Conservation (phyloP, 23 tunicate species). For the Trididemnum nubilum region DNA sequence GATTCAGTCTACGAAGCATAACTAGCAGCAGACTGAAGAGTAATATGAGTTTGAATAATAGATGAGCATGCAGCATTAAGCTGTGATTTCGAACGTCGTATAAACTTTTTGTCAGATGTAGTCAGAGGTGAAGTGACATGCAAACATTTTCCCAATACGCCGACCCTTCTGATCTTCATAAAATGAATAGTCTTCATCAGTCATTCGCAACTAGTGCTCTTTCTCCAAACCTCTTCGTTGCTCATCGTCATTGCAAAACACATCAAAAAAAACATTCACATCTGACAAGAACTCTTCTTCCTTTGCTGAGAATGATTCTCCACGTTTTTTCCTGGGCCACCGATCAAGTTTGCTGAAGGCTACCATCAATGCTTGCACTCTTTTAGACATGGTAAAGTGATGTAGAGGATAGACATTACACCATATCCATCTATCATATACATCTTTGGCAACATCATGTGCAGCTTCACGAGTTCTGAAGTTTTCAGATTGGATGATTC, state of each 20-base stretch:
- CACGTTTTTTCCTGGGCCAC: constrained; percentile 3
- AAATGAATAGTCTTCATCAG: constrained; percentile 21
- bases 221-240: background rate
- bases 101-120: background rate
- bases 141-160: constrained; percentile 4
- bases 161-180: too few species aligned
- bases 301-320: background rate
- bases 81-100: background rate
- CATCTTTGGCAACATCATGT: background rate
- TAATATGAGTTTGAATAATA: background rate
- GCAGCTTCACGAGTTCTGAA: too few species aligned
- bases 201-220: background rate
- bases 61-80: background rate
- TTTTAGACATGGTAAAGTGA: background rate
- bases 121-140: background rate
- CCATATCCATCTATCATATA: too few species aligned
- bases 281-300: background rate
- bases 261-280: background rate
- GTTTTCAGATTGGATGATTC: too few species aligned
- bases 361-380: background rate
- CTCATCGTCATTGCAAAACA: background rate
- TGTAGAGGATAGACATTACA: background rate
- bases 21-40: background rate
- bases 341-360: background rate
- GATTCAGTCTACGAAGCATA: background rate